Base-by-base conservation (phyloP, 2,797 vertebrate genomes). In the Odontamblyopus rebecca region DNA sequence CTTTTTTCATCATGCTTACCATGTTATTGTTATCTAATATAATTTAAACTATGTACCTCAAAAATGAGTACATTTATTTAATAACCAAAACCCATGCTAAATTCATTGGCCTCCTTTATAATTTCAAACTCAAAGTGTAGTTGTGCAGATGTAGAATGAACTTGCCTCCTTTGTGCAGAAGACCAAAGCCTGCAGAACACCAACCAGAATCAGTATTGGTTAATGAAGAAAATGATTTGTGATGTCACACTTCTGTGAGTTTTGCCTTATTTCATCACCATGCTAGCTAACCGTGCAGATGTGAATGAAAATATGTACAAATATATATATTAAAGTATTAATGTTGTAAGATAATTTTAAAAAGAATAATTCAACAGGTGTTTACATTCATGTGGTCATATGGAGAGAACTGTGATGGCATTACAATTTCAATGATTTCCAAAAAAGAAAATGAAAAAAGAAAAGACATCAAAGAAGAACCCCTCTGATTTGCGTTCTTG, bases 311-410 rank as follows among this genome's bases (percentile, higher is more conserved):
- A 90, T 90, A 92, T 93, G 92, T 93, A 94, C 88, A 95, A 93
- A 91, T 92, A 93, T 93, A 95, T 90, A 94, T 93, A 95, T 93
- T 5, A 92, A 95, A 96, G 95, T 96, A 94, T 97, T 97, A 95
- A 93, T 95, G 92, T 95, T 93, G 94, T 94, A 92, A 94, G 91
- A 65, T 93, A 92, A 90, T 71, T 78, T 69, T 78, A 86, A 92
- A 91, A 92, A 91, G 82, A 90, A 93, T 90, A 93, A 91, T 91
- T 89, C 88, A 94, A 92, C 93, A 93, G 94, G 95, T 97, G 97
- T 99, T 99, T 98, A 98, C 97, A 98, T 97, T 96, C 92, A 95
- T 95, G 95, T 95, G 94, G 93, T 96, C 93, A 95, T 94, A 94
- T 91, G 94, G 94, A 88, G 91, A 94, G 91, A 93, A 93, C 94